phyloP scores from a whole-genome alignment of 2,113 vertebrate genomes.

The Isurus oxyrinchus region DNA sequence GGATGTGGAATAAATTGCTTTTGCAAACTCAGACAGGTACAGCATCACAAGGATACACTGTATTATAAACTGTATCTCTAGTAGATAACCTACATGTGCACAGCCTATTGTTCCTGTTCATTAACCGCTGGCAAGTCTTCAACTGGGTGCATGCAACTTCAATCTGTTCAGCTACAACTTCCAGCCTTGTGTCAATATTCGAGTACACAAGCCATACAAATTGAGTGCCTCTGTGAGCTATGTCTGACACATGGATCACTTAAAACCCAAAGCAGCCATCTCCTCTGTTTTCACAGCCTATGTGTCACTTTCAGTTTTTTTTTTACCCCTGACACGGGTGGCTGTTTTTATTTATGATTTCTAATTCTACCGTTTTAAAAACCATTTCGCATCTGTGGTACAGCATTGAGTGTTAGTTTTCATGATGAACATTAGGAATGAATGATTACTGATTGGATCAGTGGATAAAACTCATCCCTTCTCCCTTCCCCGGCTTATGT shows the following conservation, averaged over 20 bases:
- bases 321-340: conserved; percentile 56
- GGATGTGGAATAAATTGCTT: conserved; percentile 33
- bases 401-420: neutral
- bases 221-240: conserved; percentile 43
- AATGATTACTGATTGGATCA: conserved; percentile 15
- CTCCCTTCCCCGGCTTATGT: neutral
- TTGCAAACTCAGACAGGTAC: neutral
- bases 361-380: conserved; percentile 38
- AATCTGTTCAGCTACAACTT: conserved; percentile 66
- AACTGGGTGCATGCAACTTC: conserved; percentile 49
- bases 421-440: conserved; percentile 21
- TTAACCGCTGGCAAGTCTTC: conserved; percentile 31
- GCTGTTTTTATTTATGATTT: conserved; percentile 44
- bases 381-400: conserved; percentile 31
- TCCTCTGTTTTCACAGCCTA: conserved; percentile 57
- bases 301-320: conserved; percentile 65
- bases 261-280: conserved; percentile 47
- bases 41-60: neutral
- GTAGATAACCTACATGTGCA: conserved; percentile 6
- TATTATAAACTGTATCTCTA: neutral
- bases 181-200: conserved; percentile 46
- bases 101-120: conserved; percentile 39
- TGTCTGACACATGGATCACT: conserved; percentile 64
- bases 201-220: conserved; percentile 32
- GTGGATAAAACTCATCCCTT: neutral